These are phyloP conservation scores for Bilobella aurantiaca DNA, from an alignment of 1,140 invertebrate species.

Conservation along the genomic window DNA sequence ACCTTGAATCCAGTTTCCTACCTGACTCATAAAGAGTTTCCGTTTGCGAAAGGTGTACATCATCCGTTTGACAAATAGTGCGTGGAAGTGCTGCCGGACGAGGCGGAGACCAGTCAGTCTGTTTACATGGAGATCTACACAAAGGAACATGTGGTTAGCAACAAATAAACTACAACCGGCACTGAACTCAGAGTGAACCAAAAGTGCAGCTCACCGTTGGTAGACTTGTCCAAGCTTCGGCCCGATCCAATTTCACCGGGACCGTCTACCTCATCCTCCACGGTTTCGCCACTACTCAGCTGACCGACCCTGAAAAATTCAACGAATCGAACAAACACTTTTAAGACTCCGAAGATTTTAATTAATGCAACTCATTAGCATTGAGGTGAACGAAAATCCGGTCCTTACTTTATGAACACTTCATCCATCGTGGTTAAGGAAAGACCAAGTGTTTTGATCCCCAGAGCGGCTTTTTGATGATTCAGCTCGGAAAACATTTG, in stretches of 20 bases:
- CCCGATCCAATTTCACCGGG: no score
- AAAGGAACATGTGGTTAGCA: no score
- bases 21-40: constrained; percentile 35
- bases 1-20: constrained; percentile 2
- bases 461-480: constrained; percentile 46
- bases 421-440: constrained; percentile 74
- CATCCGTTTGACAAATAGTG: constrained; percentile 51
- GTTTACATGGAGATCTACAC: no score
- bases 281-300: no score
- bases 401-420: constrained; percentile 67
- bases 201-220: no score
- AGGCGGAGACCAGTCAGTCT: constrained; percentile 40
- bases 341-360: neutral
- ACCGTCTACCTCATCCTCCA: no score
- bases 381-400: neutral
- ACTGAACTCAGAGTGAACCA: no score
- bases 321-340: no score
- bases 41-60: constrained; percentile 37
- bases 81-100: constrained; percentile 49
- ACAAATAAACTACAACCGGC: no score
- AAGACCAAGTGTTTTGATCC: constrained; percentile 63
- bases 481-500: constrained; percentile 56
- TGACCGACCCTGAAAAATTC: no score
- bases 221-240: no score
- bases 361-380: neutral